Conservation (phyloP, 2,797 vertebrate species). For the Pangasius larnaudii region DNA sequence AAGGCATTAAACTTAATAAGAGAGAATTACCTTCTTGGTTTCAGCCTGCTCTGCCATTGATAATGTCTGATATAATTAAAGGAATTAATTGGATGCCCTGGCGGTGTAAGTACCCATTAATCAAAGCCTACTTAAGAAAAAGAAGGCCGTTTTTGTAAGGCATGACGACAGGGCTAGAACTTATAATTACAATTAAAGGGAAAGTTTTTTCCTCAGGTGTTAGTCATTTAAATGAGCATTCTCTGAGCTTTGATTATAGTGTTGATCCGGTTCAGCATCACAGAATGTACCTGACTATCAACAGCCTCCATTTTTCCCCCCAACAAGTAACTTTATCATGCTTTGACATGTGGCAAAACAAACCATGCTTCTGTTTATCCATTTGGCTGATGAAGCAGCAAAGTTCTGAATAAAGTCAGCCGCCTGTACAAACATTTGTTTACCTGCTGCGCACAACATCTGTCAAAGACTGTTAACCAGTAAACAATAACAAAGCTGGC, state of each 20-base stretch:
- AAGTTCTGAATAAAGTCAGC: conserved; percentile 41
- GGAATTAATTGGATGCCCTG: conserved; percentile 58
- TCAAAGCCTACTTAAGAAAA: conserved; percentile 52
- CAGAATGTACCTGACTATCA: conserved; percentile 10
- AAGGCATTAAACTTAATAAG: conserved; percentile 59
- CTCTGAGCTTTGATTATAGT: background rate
- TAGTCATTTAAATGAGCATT: background rate
- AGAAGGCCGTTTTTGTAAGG: conserved; percentile 30
- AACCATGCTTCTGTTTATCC: conserved; percentile 23
- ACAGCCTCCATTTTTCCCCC: too few relatives aligned
- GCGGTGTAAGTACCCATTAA: conserved; percentile 58
- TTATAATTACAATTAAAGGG: conserved; percentile 18
- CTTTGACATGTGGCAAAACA: conserved; percentile 24
- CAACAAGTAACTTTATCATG: conserved; percentile 35
- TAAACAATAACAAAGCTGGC: conserved; percentile 39
- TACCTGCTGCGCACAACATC: conserved; percentile 40
- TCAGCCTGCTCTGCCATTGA: conserved; percentile 50
- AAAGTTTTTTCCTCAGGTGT: conserved; percentile 1
- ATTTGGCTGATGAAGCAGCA: conserved; percentile 33
- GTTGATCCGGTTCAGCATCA: background rate
- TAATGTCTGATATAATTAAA: conserved; percentile 62
- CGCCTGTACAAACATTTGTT: conserved; percentile 36
- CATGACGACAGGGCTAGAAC: conserved; percentile 19
- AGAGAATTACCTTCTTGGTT: conserved; percentile 58
- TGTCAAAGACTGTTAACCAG: conserved; percentile 34